These are phyloP conservation scores for Phenganax marumi DNA, from an alignment of 92 coral and sea anemone species.

Conservation along the genomic window DNA sequence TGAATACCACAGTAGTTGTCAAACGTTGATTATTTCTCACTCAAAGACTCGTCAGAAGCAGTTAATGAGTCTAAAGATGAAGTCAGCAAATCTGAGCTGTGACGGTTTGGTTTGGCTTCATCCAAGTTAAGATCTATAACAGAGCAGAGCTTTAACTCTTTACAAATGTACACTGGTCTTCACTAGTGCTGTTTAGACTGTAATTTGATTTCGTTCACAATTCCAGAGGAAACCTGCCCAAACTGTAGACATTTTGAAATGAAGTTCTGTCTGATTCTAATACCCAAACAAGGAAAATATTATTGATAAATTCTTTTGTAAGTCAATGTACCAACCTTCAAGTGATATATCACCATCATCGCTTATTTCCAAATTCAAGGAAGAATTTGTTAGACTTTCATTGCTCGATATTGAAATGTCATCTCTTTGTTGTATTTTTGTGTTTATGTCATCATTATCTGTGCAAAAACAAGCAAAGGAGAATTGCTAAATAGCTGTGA, in stretches of 20 bases:
- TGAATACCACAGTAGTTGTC: too few relatives aligned
- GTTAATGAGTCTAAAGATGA: slow-evolving; percentile 29
- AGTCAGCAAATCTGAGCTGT: slow-evolving; percentile 2
- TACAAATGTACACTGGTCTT: too few relatives aligned
- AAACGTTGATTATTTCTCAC: neutral
- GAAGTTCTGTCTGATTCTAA: too few relatives aligned
- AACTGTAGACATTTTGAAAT: too few relatives aligned
- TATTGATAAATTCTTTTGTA: neutral
- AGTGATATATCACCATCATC: slow-evolving; percentile 33
- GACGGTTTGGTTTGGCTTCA: neutral
- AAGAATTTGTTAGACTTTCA: slow-evolving; percentile 19
- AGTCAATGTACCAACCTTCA: slow-evolving; percentile 11
- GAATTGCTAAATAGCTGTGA: neutral
- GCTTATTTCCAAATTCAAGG: slow-evolving; percentile 16
- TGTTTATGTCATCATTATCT: slow-evolving; percentile 17
- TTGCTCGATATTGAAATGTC: slow-evolving; percentile 20
- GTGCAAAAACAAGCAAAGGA: neutral
- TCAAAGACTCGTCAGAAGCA: slow-evolving; percentile 24
- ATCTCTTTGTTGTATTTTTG: neutral
- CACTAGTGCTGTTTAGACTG: too few relatives aligned
- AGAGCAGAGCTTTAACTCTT: neutral
- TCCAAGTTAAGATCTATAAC: slow-evolving; percentile 1
- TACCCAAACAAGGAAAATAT: too few relatives aligned
- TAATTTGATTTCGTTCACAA: too few relatives aligned
- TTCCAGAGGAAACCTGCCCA: too few relatives aligned